Base-by-base conservation (phyloP, 1,140 invertebrate genomes). In the Manduca sexta region DNA sequence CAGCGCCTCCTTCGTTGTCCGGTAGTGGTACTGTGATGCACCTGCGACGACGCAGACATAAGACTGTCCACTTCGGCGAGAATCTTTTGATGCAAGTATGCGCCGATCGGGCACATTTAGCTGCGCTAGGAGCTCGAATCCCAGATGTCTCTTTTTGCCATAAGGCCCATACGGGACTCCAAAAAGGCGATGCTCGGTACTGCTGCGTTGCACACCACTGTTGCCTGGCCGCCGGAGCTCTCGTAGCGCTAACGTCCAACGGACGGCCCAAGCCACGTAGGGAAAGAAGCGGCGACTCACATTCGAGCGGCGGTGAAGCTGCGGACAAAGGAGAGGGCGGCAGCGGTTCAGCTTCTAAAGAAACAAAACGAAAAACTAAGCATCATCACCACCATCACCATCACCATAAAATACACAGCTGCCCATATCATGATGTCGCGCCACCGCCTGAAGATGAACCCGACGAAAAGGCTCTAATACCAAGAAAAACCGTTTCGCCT, bases 51-150 rank as follows among this genome's bases (percentile, higher is more conserved):
- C 87, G 91, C 31, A 87, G 91, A 40, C 90, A 92, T 79, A 92
- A 92, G 80, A 92, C 92, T 31, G 92, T 93, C 10, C 92, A 93
- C 78, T 93, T 93, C 70, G 91, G 91, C 35, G 92, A 92, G 61
- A 91, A 91, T 66, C 82, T 92, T 3, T 75, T 92, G 18, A 88
- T 91, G 69, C 90, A 91, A 67, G 90, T 92, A 39, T 92, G 91
- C 74, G 89, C 91, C 45, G 91, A 92, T 69, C 69, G 85, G 10
- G 75, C 81, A 4, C 85, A 87, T 47, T 63, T 87, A 34, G 69
- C 85, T 14, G 80, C 81, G 10, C 69, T 87, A 8, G 85, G 85
- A 14, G 83, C 84, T 35, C 72, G 84, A 46, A 61, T 85, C 33
- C 84, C 84, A 15, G 86, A 87, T 66, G 72, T 85, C 39, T 84